Conservation (phyloP, 2,888 invertebrate species). For the Beris chalybata region DNA sequence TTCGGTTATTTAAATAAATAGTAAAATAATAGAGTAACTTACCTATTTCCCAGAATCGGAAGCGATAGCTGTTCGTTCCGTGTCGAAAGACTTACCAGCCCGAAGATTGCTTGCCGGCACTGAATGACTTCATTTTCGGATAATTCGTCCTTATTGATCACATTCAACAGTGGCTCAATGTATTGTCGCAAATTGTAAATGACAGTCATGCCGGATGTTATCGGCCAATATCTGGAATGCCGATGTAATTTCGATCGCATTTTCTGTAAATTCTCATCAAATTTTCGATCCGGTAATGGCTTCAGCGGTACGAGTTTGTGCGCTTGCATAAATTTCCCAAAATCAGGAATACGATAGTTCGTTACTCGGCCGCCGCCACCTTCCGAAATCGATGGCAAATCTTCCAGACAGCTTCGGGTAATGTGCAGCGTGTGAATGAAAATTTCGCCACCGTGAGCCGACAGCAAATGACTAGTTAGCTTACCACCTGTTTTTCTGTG, state of each 20-base stretch:
- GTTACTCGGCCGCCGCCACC: constrained; percentile 92
- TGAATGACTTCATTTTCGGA: constrained; percentile 84
- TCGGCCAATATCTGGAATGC: constrained; percentile 84
- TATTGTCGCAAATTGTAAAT: constrained; percentile 81
- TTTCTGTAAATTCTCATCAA: constrained; percentile 58
- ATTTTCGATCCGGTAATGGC: constrained; percentile 50
- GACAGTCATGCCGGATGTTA: constrained; percentile 85
- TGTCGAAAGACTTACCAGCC: constrained; percentile 77
- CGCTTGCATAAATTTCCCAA: constrained; percentile 84
- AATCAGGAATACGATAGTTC: constrained; percentile 84
- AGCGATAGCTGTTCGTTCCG: constrained; percentile 80
- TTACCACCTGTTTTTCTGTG: constrained; percentile 76
- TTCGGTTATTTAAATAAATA: not conserved
- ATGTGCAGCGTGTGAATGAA: constrained; percentile 91
- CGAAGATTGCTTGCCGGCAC: constrained; percentile 82
- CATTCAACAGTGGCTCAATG: constrained; percentile 75
- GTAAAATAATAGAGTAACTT: constrained; percentile 40
- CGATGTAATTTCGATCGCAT: constrained; percentile 72
- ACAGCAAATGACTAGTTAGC: constrained; percentile 88
- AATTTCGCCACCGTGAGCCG: constrained; percentile 93
- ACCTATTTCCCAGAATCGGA: constrained; percentile 69
- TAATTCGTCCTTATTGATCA: constrained; percentile 80
- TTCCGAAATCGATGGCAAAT: constrained; percentile 93
- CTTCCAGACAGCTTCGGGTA: constrained; percentile 83
- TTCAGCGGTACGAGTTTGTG: constrained; percentile 77